Base-by-base conservation (phyloP, 2,113 vertebrate species). In the Cricetomys ansorgei region DNA sequence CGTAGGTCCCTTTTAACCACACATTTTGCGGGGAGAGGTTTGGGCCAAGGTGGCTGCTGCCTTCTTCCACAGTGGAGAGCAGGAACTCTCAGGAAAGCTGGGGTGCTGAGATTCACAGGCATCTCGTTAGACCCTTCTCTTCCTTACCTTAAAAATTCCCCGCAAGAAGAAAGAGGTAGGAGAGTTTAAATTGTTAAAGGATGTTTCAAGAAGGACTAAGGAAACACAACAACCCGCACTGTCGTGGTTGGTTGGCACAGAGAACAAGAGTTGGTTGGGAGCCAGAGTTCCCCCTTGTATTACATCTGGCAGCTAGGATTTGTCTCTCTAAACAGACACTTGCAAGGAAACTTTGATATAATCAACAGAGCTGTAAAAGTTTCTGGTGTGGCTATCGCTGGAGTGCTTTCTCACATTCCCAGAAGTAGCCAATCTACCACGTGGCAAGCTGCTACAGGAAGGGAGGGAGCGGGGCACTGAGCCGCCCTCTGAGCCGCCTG, bases 381-480 rank as follows among this genome's bases (percentile, higher is more conserved):
- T 81, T 76, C 70, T 90, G 88, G 89, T 69, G 90, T 40, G 25
- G 79, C 79, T 37, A 1, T 45, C 88, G 1, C 76, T 21, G 70
- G 23, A 62, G 70, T 29, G 94, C 93, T 55, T 73, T 69, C 93
- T 76, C 19, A 34, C 88, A 65, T 57, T 95, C 80, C 84, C 90
- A 48, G 5, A 16, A 67, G 91, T n/a, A 86, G 96, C 96, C 81
- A 59, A 27, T 72, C 75, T 7, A 15, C 93, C 45, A 27, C 88
- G 97, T 91, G 96, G 97, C 94, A 53, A 50, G 79, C 11, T 53
- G 88, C 31, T 43, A 5, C 91, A 75, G 93, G 95, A 64, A 90
- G 95, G 90, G 85, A 65, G 93, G 27, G 5, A 45, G 84, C 77
- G 40, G n/a, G n/a, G n/a, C n/a, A n/a, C n/a, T n/a, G n/a, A 23